Evolutionary conservation across 2,888 invertebrate genomes (phyloP).

Genomic region (Pandemis heparana): DNA sequence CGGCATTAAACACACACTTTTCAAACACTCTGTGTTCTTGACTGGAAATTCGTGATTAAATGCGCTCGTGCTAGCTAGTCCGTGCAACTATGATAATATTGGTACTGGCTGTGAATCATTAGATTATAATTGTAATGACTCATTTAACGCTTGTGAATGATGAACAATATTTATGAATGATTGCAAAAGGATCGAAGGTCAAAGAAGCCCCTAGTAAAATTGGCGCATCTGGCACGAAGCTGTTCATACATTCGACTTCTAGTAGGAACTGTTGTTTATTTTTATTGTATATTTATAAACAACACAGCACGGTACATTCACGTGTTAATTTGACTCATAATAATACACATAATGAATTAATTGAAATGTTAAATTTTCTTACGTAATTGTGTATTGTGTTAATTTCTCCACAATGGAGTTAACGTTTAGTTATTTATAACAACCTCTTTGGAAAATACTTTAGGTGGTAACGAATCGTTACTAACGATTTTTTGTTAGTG

Average conservation of each 20-base stretch:
- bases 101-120: slow-evolving; percentile 20
- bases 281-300: background rate
- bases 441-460: background rate
- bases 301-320: background rate
- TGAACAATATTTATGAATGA: background rate
- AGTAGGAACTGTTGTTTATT: background rate
- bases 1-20: no score
- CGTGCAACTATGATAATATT: slow-evolving; percentile 8
- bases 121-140: slow-evolving; percentile 34
- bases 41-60: background rate
- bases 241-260: background rate
- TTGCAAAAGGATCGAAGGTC: background rate
- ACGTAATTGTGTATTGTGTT: background rate
- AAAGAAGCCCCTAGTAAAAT: background rate
- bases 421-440: background rate
- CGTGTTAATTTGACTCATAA: background rate
- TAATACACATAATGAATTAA: background rate
- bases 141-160: slow-evolving; percentile 43
- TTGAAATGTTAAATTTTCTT: background rate
- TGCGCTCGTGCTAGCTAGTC: background rate
- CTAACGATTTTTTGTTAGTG: background rate
- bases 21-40: background rate
- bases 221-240: background rate
- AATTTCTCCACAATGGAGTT: background rate
- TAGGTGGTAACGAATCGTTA: background rate